Evolutionary conservation across 2,888 invertebrate species (phyloP), one percentile per base, ranked within the genome.

Genomic region (Clanis bilineata): DNA sequence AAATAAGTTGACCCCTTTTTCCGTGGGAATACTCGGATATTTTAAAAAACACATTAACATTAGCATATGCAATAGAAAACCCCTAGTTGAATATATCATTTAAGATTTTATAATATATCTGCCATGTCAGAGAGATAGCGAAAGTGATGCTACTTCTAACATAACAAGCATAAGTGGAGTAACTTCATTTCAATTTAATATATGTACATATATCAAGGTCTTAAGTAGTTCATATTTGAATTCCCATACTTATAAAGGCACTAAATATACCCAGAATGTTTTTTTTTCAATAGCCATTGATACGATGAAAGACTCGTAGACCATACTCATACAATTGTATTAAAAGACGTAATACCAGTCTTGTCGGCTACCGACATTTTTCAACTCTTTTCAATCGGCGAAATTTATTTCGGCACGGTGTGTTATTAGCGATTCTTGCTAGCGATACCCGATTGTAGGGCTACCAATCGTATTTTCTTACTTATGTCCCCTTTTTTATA

Each of bases 351-450:
- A 32, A 51, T 51, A 51, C 10, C 51, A 51, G 15, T 18, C 69
- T 69, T 5, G 23, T n/a, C 23, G 28, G 51, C 51, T 64, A 68
- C 71, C 65, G 65, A 65, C 43, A 43, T 57, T 57, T 28, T 43
- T 57, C 57, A 57, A 57, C 41, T 57, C 62, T 67, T 72, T 74
- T 74, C 71, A 78, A 79, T 75, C 67, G 71, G 62, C 69, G 61
- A 76, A 79, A 80, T 76, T 77, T 72, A 77, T 82, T 82, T 81
- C 60, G 74, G 76, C 73, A 62, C 72, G 66, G 77, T 78, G 76
- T 79, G 77, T 85, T 82, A 86, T 85, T 86, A 85, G 57, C 64
- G 55, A 67, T 51, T 39, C 39, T 51, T 65, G 66, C 65, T 72
- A 70, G 64, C 70, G 69, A 69, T 64, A 66, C 71, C 36, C 36